Evolutionary conservation across 35 echinoderm and acorn worm genomes (phyloP).

Genomic region (Amphiura filiformis): DNA sequence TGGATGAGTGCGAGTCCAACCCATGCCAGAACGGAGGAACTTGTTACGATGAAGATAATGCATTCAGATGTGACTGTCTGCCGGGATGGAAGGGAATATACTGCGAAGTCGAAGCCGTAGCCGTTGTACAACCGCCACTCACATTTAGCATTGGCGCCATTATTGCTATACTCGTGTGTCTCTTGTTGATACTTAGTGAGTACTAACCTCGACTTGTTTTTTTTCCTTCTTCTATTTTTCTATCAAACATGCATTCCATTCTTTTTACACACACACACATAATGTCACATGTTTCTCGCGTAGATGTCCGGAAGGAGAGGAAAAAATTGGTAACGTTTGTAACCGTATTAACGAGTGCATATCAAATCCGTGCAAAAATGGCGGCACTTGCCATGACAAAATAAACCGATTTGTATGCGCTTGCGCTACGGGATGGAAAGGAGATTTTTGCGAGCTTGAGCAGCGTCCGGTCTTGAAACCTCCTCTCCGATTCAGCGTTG

Average conservation of each 20-base stretch:
- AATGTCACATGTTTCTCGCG: not conserved
- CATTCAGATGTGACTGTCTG: constrained; percentile 23
- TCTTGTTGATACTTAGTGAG: constrained; percentile 84
- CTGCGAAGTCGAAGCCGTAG: constrained; percentile 21
- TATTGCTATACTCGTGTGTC: constrained; percentile 52
- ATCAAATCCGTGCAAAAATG: constrained; percentile 50
- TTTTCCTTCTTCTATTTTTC: not conserved
- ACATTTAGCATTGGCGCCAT: constrained; percentile 47
- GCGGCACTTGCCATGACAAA: constrained; percentile 30
- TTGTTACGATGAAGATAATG: constrained; percentile 13
- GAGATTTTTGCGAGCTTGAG: constrained; percentile 35
- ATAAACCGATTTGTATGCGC: constrained; percentile 11
- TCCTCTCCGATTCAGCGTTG: constrained; percentile 31
- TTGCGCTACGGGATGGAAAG: constrained; percentile 28
- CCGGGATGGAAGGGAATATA: constrained; percentile 9
- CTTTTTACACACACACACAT: not conserved
- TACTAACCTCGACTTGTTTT: not conserved
- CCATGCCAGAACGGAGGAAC: constrained; percentile 61
- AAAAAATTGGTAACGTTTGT: constrained; percentile 3
- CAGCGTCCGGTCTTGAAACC: not conserved
- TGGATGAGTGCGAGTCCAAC: constrained; percentile 33
- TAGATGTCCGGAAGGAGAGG: not conserved
- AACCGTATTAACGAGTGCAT: constrained; percentile 4
- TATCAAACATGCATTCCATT: not conserved
- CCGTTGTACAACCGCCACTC: not conserved